phyloP scores from a whole-genome alignment of 2,113 vertebrate species.

The Scomber japonicus region DNA sequence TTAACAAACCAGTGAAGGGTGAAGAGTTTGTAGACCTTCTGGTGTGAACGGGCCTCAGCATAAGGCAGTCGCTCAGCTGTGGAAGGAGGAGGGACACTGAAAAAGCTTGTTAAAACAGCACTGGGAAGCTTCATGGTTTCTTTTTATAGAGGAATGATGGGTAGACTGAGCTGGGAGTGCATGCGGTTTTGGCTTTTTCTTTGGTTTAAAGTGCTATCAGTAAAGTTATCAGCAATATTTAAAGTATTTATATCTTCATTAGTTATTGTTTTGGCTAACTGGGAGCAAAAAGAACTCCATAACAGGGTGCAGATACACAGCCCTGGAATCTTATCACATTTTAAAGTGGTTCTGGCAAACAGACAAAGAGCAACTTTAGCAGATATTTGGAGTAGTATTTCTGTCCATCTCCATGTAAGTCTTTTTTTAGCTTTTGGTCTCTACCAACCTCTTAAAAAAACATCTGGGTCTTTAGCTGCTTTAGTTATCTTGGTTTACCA shows the following conservation, averaged over 20 bases:
- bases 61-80: conserved; percentile 23
- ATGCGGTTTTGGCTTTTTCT: conserved; percentile 15
- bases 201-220: background rate
- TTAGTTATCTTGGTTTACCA: background rate
- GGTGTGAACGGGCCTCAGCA: conserved; percentile 32
- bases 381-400: too few species aligned
- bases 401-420: too few species aligned
- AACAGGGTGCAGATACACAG: background rate
- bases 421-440: conserved; percentile 8
- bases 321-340: conserved; percentile 12
- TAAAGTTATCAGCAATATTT: background rate
- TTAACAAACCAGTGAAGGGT: conserved; percentile 58
- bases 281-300: background rate
- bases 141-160: conserved; percentile 36
- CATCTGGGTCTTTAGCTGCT: background rate
- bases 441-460: background rate
- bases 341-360: too few species aligned
- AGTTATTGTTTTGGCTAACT: background rate
- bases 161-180: conserved; percentile 10
- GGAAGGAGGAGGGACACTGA: too few species aligned
- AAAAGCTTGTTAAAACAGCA: conserved; percentile 51
- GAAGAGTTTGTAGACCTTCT: conserved; percentile 47
- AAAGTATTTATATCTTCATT: background rate
- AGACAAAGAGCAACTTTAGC: background rate
- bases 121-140: conserved; percentile 30